Base-by-base conservation (phyloP, 2,888 invertebrate species). In the Limnephilus auricula region DNA sequence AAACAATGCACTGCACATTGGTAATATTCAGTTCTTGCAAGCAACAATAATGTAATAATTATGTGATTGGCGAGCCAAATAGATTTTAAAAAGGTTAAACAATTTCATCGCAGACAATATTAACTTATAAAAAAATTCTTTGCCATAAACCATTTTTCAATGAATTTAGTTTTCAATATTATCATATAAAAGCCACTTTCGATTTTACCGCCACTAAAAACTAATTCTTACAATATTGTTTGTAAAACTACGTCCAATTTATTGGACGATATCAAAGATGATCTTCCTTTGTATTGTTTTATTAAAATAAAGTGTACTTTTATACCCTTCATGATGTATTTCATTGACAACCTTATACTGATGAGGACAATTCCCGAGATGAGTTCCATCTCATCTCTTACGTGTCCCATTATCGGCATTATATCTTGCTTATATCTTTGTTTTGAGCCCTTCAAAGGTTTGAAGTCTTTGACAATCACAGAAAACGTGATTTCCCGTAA, bases 301-400 rank as follows among this genome's bases (percentile, higher is more conserved):
- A 25, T 82, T 31, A 13, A 32, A 82, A 32, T 18, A 82, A 82
- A 85, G 30, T 45, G 85, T 25, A 85, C n/a, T 30, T 37, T 85
- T 85, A 85, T 45, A 40, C 85, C 18, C 9, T 30, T 37, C n/a
- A 30, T 32, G 34, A 40, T 30, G 40, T 85, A 85, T 85, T 37
- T 85, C 30, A 82, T 65, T 31, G 86, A 32, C 65, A 86, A 86
- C 65, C 65, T 31, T 13, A 65, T 25, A 50, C 15, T 79, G 79
- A 92, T 90, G 90, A 92, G 91, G 91, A 90, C 90, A 91, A 85
- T 85, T 86, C 78, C 65, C 85, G 30, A 89, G 90, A 89, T 90
- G 89, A 91, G 91, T 89, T 88, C 90, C 90, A 92, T 92, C 92
- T 92, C 91, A 92, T 90, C 89, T 92, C 91, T 90, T 90, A 45